A percentile compares a stretch with the other conserved stretches of the same genome.
phyloP scores from a whole-genome alignment of 1,140 invertebrate genomes.

The Calliphora vicina region DNA sequence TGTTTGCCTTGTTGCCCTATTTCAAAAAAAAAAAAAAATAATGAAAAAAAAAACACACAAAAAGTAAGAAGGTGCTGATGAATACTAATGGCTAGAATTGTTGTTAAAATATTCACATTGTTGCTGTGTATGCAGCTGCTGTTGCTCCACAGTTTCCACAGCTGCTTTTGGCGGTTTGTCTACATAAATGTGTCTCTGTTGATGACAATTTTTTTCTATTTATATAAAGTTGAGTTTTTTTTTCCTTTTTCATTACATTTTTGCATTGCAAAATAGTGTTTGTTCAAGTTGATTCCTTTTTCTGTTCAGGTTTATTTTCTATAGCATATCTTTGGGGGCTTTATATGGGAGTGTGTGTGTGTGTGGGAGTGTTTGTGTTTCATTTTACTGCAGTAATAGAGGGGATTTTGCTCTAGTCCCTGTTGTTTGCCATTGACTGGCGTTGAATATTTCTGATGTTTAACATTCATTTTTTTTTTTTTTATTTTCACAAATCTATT shows the following conservation, averaged over 20 bases:
- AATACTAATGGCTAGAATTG: neutral
- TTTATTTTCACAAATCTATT: slow-evolving; percentile 8
- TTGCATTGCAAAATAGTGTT: neutral
- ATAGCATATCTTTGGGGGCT: neutral
- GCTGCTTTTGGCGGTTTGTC: neutral
- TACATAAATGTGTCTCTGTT: neutral
- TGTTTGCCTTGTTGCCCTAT: neutral
- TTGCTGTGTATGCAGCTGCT: neutral
- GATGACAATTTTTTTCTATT: neutral
- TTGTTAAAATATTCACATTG: neutral
- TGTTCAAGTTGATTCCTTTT: neutral
- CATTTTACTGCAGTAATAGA: neutral
- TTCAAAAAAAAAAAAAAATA: too few relatives aligned
- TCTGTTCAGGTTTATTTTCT: neutral
- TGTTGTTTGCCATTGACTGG: too few relatives aligned
- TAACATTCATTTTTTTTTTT: neutral
- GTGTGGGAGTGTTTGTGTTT: neutral
- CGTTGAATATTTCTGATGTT: neutral
- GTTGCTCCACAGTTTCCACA: neutral
- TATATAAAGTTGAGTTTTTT: too few relatives aligned
- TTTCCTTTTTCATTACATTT: neutral
- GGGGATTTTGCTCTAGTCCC: neutral
- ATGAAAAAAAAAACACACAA: too few relatives aligned
- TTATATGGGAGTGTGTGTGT: neutral
- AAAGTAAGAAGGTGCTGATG: neutral